Conservation (phyloP, 2,888 invertebrate species). For the Drosophila affinis region DNA sequence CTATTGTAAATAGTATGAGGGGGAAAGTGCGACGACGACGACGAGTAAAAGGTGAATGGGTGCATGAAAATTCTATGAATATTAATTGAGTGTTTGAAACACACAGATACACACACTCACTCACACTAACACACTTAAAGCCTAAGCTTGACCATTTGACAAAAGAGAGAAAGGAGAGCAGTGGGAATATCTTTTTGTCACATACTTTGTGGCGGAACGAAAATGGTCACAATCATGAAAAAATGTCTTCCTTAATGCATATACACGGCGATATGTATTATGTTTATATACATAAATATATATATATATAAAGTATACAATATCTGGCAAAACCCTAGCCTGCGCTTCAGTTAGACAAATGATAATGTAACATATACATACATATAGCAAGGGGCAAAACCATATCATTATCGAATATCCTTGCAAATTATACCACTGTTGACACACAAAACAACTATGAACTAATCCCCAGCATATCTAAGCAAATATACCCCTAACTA, state of each 20-base stretch:
- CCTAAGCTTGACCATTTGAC: slow-evolving; percentile 70
- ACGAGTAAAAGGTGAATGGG: slow-evolving; percentile 5
- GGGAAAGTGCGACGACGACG: not conserved
- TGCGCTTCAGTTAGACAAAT: slow-evolving; percentile 70
- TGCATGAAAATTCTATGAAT: slow-evolving; percentile 48
- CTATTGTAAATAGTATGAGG: slow-evolving; percentile 58
- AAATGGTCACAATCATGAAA: slow-evolving; percentile 76
- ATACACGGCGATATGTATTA: slow-evolving; percentile 75
- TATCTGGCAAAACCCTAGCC: slow-evolving; percentile 55
- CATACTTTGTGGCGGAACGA: slow-evolving; percentile 39
- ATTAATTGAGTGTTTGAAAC: slow-evolving; percentile 47
- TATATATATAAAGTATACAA: slow-evolving; percentile 42
- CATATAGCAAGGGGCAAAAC: slow-evolving; percentile 32
- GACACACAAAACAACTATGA: slow-evolving; percentile 57
- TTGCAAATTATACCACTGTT: slow-evolving; percentile 70
- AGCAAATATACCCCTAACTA: slow-evolving; percentile 48
- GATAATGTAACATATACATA: slow-evolving; percentile 35
- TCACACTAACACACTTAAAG: slow-evolving; percentile 50
- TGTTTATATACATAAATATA: slow-evolving; percentile 54
- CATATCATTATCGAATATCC: slow-evolving; percentile 49
- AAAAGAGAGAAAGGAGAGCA: not conserved
- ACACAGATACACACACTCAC: slow-evolving; percentile 7
- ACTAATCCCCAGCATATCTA: slow-evolving; percentile 49
- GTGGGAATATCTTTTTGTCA: slow-evolving; percentile 13
- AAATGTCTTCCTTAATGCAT: slow-evolving; percentile 80